A percentile compares a stretch with the other conserved stretches of the same genome.
Conservation (phyloP, 2,113 vertebrate species). For the Cyprinodon variegatus region DNA sequence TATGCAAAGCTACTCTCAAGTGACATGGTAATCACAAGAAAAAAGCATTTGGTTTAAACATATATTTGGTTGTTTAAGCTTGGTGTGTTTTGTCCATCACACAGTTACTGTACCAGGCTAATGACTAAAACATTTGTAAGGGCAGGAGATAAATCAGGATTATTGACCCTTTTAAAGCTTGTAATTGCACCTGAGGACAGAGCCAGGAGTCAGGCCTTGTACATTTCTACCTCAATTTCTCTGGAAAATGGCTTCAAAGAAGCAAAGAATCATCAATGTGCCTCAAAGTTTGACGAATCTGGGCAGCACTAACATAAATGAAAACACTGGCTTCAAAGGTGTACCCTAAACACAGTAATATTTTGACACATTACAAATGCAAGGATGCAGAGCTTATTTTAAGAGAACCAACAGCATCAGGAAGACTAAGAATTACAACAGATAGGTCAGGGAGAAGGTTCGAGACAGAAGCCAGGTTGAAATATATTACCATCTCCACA, state of each 20-base stretch:
- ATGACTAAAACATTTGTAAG: conserved; percentile 67
- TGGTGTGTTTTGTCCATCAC: conserved; percentile 29
- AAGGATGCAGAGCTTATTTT: not conserved
- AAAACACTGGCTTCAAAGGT: not conserved
- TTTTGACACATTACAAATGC: not conserved
- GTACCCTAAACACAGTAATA: not conserved
- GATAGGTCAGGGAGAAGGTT: not conserved
- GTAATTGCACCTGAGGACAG: conserved; percentile 68
- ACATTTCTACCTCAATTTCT: conserved; percentile 30
- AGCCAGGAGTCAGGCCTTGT: conserved; percentile 53
- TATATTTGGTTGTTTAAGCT: conserved; percentile 9
- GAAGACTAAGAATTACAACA: not conserved
- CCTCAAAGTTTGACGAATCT: conserved; percentile 35
- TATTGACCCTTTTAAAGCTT: conserved; percentile 55
- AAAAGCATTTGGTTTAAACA: not conserved
- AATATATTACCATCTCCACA: not conserved
- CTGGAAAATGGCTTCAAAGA: conserved; percentile 70
- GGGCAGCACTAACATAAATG: conserved; percentile 46
- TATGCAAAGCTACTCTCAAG: not conserved
- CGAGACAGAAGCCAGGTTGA: too few relatives aligned
- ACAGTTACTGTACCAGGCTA: conserved; percentile 46
- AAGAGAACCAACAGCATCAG: not conserved
- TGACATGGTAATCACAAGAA: not conserved
- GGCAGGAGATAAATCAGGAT: conserved; percentile 71
- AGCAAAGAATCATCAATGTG: conserved; percentile 41